Base-by-base conservation (phyloP, 2,113 vertebrate species). In the Aptenodytes forsteri region DNA sequence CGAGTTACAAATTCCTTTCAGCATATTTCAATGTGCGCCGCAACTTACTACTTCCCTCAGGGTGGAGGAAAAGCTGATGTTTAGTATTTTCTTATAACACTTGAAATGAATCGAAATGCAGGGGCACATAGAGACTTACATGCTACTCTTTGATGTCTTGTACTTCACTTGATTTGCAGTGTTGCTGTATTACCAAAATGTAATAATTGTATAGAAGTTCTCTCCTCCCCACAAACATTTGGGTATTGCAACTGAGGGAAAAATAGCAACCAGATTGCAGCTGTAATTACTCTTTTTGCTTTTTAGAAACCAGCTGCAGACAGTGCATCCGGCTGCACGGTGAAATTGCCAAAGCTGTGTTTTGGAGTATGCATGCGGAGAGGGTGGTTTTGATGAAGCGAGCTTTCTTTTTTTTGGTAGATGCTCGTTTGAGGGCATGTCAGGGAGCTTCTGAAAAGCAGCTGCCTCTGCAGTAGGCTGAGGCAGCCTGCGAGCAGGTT, bases 321-420 rank as follows among this genome's bases (percentile, higher is more conserved):
- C 5, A 1, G 8, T 1, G 1, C 1, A 16, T 15, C 10, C 16
- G 22, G 11, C 4, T 0, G 46, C 22, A 6, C 0, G 1, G 17
- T 21, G 83, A 36, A 17, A 13, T 8, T 29, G 55, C 22, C 49
- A 26, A n/a, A 27, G 65, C 42, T 44, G 54, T 3, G 64, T 30
- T 54, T 47, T 5, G 46, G 18, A 34, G 16, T 6, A 6, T 2
- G 72, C 4, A 4, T 2, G 23, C 7, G 19, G n/a, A 67, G 59
- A 44, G 19, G 27, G 25, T 20, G 49, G 9, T 34, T 49, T 11
- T 71, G 36, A n/a, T 3, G 22, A 16, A 66, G 30, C 0, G 0
- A 71, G 30, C 12, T 56, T 36, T 67, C 1, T 0, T 3, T 23
- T 50, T n/a, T 38, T 30, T 11, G 8, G 47, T 22, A 21, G 17